Conservation (phyloP, 2,113 vertebrate species). For the Crypturellus undulatus region DNA sequence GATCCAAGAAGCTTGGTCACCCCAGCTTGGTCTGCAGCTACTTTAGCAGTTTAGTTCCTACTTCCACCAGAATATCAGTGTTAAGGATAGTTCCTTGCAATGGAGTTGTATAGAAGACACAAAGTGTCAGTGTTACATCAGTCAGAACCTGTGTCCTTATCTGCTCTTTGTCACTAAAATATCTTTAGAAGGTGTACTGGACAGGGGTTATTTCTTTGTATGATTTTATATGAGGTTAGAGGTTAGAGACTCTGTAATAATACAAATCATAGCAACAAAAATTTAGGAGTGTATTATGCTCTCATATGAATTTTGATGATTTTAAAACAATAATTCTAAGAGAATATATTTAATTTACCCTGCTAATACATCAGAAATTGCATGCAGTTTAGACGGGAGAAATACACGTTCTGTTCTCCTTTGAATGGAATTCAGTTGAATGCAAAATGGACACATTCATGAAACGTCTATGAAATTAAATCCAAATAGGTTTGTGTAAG, state of each 20-base stretch:
- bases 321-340: neutral
- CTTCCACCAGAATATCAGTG: neutral
- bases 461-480: constrained; percentile 30
- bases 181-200: neutral
- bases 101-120: neutral
- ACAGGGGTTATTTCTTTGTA: neutral
- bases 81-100: neutral
- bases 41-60: neutral
- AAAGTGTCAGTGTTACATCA: neutral
- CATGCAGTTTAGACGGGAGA: neutral
- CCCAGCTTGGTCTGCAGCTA: fast-evolving
- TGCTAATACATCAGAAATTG: constrained; percentile 43
- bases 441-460: constrained; percentile 32
- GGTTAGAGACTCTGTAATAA: neutral
- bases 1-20: neutral
- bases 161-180: neutral
- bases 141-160: neutral
- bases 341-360: neutral
- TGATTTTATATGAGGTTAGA: neutral
- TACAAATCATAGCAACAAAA: neutral
- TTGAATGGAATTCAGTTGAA: constrained; percentile 18
- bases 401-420: neutral
- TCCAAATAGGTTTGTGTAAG: constrained; percentile 35
- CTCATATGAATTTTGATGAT: constrained; percentile 37
- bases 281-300: constrained; percentile 25